Evolutionary conservation across 2,113 vertebrate species (phyloP).

Genomic region (Onychorhynchus coronatus): DNA sequence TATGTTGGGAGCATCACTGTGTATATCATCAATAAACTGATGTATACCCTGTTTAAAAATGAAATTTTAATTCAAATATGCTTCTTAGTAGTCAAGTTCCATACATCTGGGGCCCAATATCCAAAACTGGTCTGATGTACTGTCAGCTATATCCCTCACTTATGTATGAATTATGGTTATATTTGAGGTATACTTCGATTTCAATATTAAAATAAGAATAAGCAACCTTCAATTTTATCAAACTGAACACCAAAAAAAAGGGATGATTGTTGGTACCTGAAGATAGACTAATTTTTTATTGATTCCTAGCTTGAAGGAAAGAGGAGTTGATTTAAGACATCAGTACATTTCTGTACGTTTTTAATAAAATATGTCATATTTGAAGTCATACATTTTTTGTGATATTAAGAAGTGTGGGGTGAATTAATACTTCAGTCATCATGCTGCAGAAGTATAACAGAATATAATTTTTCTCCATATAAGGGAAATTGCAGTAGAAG

Average conservation of each 20-base stretch:
- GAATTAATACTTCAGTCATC: neutral
- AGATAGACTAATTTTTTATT: neutral
- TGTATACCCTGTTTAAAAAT: neutral
- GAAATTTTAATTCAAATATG: neutral
- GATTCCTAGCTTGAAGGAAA: neutral
- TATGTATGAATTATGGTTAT: neutral
- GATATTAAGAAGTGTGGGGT: neutral
- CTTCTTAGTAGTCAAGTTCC: neutral
- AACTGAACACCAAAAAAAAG: neutral
- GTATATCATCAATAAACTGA: neutral
- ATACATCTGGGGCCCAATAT: accelerated
- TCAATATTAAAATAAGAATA: neutral
- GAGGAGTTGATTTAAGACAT: neutral
- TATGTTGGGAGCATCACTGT: neutral
- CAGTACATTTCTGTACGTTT: neutral
- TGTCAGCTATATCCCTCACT: neutral
- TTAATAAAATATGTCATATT: neutral
- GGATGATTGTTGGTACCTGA: neutral
- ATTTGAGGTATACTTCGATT: neutral
- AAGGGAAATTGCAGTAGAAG: neutral
- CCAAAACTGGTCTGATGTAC: neutral
- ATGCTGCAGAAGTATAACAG: neutral
- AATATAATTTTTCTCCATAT: neutral
- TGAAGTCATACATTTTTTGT: neutral
- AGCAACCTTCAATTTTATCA: neutral